A percentile compares a stretch with the other conserved stretches of the same genome.
phyloP scores from a whole-genome alignment of 2,797 vertebrate genomes.

The Clarias laeviceps region DNA sequence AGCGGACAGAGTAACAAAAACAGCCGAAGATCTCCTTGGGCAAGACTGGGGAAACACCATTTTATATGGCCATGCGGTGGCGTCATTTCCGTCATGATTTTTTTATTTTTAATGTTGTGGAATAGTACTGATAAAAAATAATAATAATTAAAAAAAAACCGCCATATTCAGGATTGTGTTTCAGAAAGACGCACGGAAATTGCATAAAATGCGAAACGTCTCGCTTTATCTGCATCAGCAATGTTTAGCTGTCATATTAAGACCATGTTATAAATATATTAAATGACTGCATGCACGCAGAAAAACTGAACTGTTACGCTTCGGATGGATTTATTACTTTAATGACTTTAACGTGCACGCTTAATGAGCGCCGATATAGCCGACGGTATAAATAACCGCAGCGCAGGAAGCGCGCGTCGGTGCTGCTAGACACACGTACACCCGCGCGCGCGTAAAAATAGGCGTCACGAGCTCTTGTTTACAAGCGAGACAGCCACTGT shows the following conservation, averaged over 20 bases:
- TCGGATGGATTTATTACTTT: not conserved
- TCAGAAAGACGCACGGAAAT: not conserved
- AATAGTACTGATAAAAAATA: not conserved
- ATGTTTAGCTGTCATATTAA: not conserved
- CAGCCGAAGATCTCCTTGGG: not conserved
- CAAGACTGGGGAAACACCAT: not conserved
- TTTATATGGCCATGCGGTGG: conserved; percentile 12
- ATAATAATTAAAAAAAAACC: not conserved
- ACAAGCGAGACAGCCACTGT: not conserved
- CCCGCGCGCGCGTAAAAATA: conserved; percentile 10
- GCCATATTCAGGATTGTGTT: not conserved
- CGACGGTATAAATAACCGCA: not conserved
- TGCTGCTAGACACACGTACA: not conserved
- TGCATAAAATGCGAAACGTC: too few relatives aligned
- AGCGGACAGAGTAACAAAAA: not conserved
- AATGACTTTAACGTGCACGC: not conserved
- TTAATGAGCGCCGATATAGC: not conserved
- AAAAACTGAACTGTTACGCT: not conserved
- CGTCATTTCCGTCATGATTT: conserved; percentile 1
- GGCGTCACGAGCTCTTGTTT: conserved; percentile 14
- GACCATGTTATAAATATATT: not conserved
- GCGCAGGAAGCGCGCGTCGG: not conserved
- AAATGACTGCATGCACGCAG: not conserved
- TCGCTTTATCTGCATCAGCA: not conserved
- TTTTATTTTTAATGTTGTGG: not conserved